Base-by-base conservation (phyloP, 1,140 invertebrate species). In the Polypedilum vanderplanki region DNA sequence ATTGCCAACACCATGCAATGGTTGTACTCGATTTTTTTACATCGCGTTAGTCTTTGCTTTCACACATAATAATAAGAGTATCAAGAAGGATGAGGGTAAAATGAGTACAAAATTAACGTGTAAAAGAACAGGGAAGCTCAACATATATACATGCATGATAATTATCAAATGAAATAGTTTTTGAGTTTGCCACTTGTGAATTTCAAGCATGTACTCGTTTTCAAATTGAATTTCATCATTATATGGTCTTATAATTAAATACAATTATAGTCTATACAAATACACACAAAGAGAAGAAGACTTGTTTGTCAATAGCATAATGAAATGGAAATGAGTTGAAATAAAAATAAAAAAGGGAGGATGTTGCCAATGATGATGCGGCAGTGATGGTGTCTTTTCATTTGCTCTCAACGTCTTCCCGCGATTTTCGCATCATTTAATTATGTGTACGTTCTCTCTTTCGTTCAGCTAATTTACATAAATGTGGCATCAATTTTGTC, bases 401-500 rank as follows among this genome's bases (percentile, higher is more conserved):
- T 57, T 57, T 57, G n/a, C 24, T 57, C 12, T 57, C n/a, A 57
- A 57, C 1, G 46, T n/a, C 46, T 15, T 57, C 12, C n/a, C 46
- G 12, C 46, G 46, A 57, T 57, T 57, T 57, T 57, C 46, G 46
- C 46, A 57, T 57, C 46, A 57, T 57, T 57, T 57, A 57, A 57
- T 57, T 57, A 57, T 57, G 46, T 57, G 12, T 57, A 57, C 46
- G n/a, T 57, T n/a, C n/a, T 46, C 41, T 46, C 7, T n/a, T n/a
- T 57, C 46, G 15, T 15, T 57, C 46, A 12, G 15, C 46, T 57
- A 57, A 57, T 57, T 57, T 57, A 57, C 46, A 57, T 57, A 57
- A 57, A 57, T 57, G n/a, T 57, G 46, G 46, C 46, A 57, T 57
- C 46, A 57, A 57, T 12, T 57, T 57, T n/a, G 46, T 57, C 46